Percentiles rank a stretch among this genome's conserved stretches.
These are phyloP conservation scores for Gryllus bimaculatus DNA, from an alignment of 1,140 invertebrate genomes.

Conservation along the genomic window DNA sequence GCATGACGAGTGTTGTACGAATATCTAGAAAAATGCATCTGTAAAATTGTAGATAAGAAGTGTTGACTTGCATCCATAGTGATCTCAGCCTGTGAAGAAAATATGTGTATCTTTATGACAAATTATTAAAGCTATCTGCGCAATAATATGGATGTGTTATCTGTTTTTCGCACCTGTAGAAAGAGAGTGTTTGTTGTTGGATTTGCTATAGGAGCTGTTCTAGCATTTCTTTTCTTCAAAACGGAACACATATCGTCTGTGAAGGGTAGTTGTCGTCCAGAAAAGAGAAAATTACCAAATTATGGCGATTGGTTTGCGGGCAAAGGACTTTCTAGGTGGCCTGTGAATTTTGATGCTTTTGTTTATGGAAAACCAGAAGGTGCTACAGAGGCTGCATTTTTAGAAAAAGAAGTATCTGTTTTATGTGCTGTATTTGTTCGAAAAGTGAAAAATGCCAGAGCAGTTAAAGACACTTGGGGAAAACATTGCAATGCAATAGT, in stretches of 20 bases:
- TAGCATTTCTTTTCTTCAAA: not conserved
- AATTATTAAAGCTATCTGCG: not conserved
- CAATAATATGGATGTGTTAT: not conserved
- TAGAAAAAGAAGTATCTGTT: constrained; percentile 22
- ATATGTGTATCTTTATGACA: too few relatives aligned
- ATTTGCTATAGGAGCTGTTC: constrained; percentile 6
- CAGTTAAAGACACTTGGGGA: constrained; percentile 25
- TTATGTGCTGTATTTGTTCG: constrained; percentile 25
- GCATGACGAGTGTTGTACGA: too few relatives aligned
- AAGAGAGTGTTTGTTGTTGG: constrained; percentile 10
- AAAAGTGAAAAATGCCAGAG: constrained; percentile 22
- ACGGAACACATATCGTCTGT: constrained; percentile 5
- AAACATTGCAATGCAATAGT: constrained; percentile 21
- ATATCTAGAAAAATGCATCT: too few relatives aligned
- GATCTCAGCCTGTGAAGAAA: too few relatives aligned
- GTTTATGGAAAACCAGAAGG: not conserved
- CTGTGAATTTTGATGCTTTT: constrained; percentile 8
- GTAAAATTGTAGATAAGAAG: too few relatives aligned
- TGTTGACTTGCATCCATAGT: too few relatives aligned
- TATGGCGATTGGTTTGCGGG: constrained; percentile 8
- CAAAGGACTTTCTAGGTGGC: not conserved
- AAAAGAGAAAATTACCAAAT: not conserved
- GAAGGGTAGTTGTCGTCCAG: not conserved
- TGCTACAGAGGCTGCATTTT: constrained; percentile 13
- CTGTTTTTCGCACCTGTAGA: not conserved